Base-by-base conservation (phyloP, 2,797 vertebrate species). In the Oreonectes daqikongensis region DNA sequence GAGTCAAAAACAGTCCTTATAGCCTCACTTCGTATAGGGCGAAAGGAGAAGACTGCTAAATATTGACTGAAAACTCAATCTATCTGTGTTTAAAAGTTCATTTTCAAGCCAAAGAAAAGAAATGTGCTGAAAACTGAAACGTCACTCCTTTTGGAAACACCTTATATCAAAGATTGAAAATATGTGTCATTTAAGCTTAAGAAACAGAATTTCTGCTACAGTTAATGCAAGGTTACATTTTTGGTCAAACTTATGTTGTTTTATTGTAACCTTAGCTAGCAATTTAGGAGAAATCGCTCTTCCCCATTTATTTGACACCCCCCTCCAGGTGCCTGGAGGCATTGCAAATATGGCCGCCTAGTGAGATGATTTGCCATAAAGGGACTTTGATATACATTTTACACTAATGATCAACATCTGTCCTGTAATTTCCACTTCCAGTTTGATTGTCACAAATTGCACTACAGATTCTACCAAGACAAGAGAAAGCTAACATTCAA, bases 51-150 rank as follows among this genome's bases (percentile, higher is more conserved):
- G 22, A 48, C 35, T 18, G 24, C 24, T 73, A 78, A 82, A 81
- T 84, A 81, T 82, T 84, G 79, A 55, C 76, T n/a, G n/a, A 12
- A 80, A 75, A 38, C 57, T 77, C 65, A 64, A 63, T 57, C 46
- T 42, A 60, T 66, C n/a, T 44, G 11, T 61, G 61, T 65, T 52
- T 73, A 55, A 76, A 32, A 4, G 5, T 61, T 32, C 12, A 64
- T 5, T 52, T 5, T 65, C 35, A 73, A 55, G 32, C n/a, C 40
- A 50, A 52, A 40, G 11, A 48, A 2, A 70, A 15, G 66, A 71
- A 20, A 22, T 9, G 8, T 5, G 24, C 9, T 12, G 28, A 35
- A 64, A 50, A 50, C 61, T 8, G 15, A 20, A 69, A n/a, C n/a
- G 4, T 59, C 22, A 30, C 17, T 24, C 9, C 59, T 15, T 8